phyloP scores from a whole-genome alignment of 2,797 vertebrate genomes.

The Aeoliscus strigatus region DNA sequence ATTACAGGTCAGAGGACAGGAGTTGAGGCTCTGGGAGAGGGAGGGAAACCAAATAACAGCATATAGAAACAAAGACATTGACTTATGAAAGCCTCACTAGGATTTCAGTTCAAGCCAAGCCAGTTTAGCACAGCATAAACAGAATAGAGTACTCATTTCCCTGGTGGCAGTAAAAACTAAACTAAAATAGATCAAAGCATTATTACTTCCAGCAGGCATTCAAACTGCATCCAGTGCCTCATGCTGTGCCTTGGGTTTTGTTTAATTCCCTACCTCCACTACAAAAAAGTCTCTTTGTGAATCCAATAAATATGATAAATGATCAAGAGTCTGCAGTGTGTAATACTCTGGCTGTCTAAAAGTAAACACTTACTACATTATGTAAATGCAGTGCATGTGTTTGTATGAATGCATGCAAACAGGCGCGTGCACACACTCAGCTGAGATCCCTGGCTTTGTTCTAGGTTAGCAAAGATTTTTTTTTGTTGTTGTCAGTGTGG shows the following conservation, averaged over 20 bases:
- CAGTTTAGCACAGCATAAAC: slow-evolving; percentile 33
- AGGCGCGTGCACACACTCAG: slow-evolving; percentile 53
- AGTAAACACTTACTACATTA: slow-evolving; percentile 33
- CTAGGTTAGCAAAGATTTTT: slow-evolving; percentile 74
- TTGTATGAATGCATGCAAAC: slow-evolving; percentile 45
- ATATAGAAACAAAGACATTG: slow-evolving; percentile 46
- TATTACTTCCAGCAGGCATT: slow-evolving; percentile 33
- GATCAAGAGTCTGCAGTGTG: slow-evolving; percentile 17
- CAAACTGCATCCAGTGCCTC: slow-evolving; percentile 26
- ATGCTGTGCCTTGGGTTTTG: slow-evolving; percentile 32
- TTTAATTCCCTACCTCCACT: slow-evolving; percentile 37
- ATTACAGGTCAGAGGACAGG: slow-evolving; percentile 53
- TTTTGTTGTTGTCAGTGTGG: slow-evolving; percentile 71
- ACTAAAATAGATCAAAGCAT: slow-evolving; percentile 53
- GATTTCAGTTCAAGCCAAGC: slow-evolving; percentile 27
- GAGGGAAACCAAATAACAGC: slow-evolving; percentile 42
- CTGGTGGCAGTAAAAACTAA: slow-evolving; percentile 34
- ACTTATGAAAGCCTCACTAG: slow-evolving; percentile 32
- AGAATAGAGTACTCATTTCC: slow-evolving; percentile 21
- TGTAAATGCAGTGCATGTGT: slow-evolving; percentile 40
- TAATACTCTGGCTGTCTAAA: slow-evolving; percentile 29
- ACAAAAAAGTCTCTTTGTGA: slow-evolving; percentile 32
- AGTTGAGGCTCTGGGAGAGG: slow-evolving; percentile 41
- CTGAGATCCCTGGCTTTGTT: slow-evolving; percentile 78
- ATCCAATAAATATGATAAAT: slow-evolving; percentile 15